These are phyloP conservation scores for Rhabdomys pumilio DNA, from an alignment of 2,797 vertebrate species.

Conservation along the genomic window DNA sequence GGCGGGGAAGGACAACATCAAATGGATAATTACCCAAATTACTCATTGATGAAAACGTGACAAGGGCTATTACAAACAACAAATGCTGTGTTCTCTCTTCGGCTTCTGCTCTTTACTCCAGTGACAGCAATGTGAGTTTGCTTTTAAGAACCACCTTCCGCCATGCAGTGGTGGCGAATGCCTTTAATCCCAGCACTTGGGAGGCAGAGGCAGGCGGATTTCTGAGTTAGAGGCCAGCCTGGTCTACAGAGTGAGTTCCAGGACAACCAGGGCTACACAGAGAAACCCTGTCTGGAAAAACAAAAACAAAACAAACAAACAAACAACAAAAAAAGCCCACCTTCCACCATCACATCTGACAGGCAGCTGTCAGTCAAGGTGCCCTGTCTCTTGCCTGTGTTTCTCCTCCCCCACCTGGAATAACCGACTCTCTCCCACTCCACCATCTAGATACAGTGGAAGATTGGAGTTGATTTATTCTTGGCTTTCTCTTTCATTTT, in stretches of 20 bases:
- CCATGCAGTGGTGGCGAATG: no score
- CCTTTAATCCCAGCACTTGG: no score
- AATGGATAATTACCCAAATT: conserved; percentile 41
- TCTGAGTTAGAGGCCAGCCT: no score
- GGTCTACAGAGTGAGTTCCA: no score
- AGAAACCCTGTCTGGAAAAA: no score
- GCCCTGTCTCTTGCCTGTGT: neutral
- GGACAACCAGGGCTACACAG: no score
- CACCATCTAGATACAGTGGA: neutral
- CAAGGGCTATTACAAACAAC: neutral
- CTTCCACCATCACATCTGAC: neutral
- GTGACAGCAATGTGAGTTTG: neutral
- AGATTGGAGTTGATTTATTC: neutral
- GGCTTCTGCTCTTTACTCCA: neutral
- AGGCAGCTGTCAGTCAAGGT: neutral
- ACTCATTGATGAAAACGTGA: conserved; percentile 48
- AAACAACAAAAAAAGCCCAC: no score
- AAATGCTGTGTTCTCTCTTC: neutral
- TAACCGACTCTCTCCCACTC: neutral
- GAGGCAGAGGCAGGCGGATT: no score
- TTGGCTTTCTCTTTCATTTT: conserved; percentile 33
- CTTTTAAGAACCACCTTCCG: neutral
- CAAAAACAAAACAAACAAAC: no score
- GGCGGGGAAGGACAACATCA: neutral
- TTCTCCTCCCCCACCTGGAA: neutral